These are phyloP conservation scores for Passer domesticus DNA, from an alignment of 2,113 vertebrate species.

Conservation along the genomic window DNA sequence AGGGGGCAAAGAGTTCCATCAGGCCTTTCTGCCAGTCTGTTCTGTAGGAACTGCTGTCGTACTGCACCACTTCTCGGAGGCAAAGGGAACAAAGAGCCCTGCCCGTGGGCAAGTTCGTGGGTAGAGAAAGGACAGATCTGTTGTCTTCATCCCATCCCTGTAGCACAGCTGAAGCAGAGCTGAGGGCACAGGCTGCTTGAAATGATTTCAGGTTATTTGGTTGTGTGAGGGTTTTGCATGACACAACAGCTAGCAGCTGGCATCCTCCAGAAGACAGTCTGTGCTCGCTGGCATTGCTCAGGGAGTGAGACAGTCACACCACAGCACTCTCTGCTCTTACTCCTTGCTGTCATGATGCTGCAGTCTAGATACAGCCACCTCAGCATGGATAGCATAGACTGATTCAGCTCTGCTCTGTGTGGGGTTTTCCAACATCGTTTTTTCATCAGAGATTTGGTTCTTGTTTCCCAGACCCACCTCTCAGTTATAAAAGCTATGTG, in stretches of 20 bases:
- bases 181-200: not conserved
- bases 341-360: not conserved
- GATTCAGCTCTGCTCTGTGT: not conserved
- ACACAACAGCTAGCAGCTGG: not conserved
- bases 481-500: not conserved
- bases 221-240: not conserved
- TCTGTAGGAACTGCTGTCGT: not conserved
- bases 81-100: not conserved
- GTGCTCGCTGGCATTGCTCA: not conserved
- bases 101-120: rapidly evolving
- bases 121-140: not conserved
- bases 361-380: not conserved
- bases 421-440: not conserved
- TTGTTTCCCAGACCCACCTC: not conserved
- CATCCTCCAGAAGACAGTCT: not conserved
- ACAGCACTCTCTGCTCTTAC: not conserved
- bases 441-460: not conserved
- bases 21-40: not conserved
- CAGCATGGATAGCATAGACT: not conserved
- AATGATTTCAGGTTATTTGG: not conserved
- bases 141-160: not conserved
- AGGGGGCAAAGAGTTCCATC: not conserved
- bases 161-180: not conserved
- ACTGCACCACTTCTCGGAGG: not conserved
- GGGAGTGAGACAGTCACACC: not conserved